Conservation (phyloP, 1,140 invertebrate species). For the Zaprionus ornatus region DNA sequence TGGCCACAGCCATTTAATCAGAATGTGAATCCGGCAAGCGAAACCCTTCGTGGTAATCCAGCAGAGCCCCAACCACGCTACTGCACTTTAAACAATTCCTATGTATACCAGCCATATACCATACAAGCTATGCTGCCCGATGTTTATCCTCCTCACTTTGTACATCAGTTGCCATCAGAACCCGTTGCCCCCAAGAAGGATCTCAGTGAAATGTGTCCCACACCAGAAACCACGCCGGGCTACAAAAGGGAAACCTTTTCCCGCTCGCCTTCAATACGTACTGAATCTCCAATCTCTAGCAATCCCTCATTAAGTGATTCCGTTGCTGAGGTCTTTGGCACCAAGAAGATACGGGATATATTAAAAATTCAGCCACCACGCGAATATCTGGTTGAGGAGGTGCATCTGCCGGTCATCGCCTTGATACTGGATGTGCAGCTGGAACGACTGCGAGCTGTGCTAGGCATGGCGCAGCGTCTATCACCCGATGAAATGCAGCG, state of each 20-base stretch:
- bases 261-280: slow-evolving; percentile 1
- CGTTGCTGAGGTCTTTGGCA: slow-evolving; percentile 59
- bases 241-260: not conserved
- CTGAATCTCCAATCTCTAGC: slow-evolving; percentile 30
- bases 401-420: slow-evolving; percentile 58
- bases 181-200: not conserved
- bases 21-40: no score
- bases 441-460: slow-evolving; percentile 39
- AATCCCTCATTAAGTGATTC: slow-evolving; percentile 60
- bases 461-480: slow-evolving; percentile 47
- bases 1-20: no score
- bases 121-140: slow-evolving; percentile 26
- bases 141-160: slow-evolving; percentile 58
- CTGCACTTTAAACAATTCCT: not conserved
- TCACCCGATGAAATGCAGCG: slow-evolving; percentile 43
- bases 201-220: slow-evolving; percentile 9
- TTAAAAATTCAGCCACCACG: slow-evolving; percentile 40
- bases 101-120: slow-evolving; percentile 11
- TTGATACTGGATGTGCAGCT: slow-evolving; percentile 55
- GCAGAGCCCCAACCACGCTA: not conserved
- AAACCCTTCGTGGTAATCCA: not conserved
- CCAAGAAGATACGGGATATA: slow-evolving; percentile 42
- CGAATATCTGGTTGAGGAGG: slow-evolving; percentile 46
- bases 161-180: slow-evolving; percentile 52
- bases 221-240: not conserved